Percentiles rank a stretch among this genome's conserved stretches.
These are phyloP conservation scores for Discoglossus pictus DNA, from an alignment of 2,797 vertebrate species.

Conservation along the genomic window DNA sequence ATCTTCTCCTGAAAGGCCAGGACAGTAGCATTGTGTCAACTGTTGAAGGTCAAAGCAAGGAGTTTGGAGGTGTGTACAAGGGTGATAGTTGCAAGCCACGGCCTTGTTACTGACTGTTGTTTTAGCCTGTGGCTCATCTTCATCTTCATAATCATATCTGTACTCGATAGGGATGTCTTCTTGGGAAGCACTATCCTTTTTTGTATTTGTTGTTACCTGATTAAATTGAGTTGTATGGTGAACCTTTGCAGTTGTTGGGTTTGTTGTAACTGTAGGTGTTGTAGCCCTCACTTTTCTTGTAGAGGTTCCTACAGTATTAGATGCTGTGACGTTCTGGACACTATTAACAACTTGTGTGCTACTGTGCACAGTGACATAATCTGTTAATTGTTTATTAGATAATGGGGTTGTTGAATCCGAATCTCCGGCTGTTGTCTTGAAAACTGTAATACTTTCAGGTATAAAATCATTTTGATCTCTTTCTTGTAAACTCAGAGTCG, in stretches of 20 bases:
- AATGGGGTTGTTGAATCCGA: neutral
- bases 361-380: neutral
- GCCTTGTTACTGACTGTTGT: neutral
- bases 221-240: conserved; percentile 13
- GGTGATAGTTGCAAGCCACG: conserved; percentile 66
- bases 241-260: neutral
- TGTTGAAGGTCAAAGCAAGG: conserved; percentile 69
- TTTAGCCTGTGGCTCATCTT: neutral
- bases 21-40: conserved; percentile 63
- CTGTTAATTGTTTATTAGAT: neutral
- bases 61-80: conserved; percentile 73
- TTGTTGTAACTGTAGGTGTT: neutral
- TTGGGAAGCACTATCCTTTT: neutral
- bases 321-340: neutral
- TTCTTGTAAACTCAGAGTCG: conserved; percentile 1
- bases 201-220: conserved; percentile 22
- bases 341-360: no score
- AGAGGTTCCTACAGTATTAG: neutral
- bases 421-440: neutral
- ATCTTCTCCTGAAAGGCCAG: conserved; percentile 61
- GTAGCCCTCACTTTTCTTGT: neutral
- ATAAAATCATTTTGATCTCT: neutral
- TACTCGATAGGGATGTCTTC: conserved; percentile 22
- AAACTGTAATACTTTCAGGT: neutral
- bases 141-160: conserved; percentile 54